Evolutionary conservation across 1,140 invertebrate species (phyloP).

Genomic region (Cephus cinctus): DNA sequence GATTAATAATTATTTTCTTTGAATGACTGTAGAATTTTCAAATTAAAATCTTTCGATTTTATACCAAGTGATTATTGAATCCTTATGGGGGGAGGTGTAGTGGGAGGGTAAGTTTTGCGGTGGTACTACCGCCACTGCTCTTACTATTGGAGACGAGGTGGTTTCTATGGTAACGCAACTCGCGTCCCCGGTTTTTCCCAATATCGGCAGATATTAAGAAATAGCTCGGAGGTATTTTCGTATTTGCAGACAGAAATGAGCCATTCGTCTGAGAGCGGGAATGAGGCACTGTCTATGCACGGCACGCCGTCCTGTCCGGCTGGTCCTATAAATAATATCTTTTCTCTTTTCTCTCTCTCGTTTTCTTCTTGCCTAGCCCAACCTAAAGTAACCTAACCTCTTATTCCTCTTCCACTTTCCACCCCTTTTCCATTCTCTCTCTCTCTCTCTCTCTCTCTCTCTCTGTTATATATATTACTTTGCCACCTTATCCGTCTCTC

Average conservation of each 20-base stretch:
- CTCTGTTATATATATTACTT: too few relatives aligned
- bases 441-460: constrained; percentile 15
- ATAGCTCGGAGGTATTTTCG: constrained; percentile 46
- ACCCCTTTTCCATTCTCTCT: constrained; percentile 17
- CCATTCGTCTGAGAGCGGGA: constrained; percentile 38
- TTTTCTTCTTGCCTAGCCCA: too few relatives aligned
- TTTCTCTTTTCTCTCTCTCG: constrained; percentile 9
- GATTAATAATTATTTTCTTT: too few relatives aligned
- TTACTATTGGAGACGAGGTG: too few relatives aligned
- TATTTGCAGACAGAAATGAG: constrained; percentile 43
- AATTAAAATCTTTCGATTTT: too few relatives aligned
- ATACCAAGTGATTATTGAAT: too few relatives aligned
- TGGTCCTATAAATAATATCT: constrained; percentile 46
- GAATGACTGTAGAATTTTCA: too few relatives aligned
- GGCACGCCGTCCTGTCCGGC: constrained; percentile 37
- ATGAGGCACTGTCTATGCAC: constrained; percentile 51
- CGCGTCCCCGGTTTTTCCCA: constrained; percentile 30
- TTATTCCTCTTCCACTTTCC: constrained; percentile 31
- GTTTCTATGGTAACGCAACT: constrained; percentile 47
- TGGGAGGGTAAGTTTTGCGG: too few relatives aligned
- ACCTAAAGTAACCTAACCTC: too few relatives aligned
- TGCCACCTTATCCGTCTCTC: too few relatives aligned
- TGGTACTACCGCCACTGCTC: too few relatives aligned
- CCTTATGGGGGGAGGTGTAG: too few relatives aligned
- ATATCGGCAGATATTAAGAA: constrained; percentile 52